phyloP scores from a whole-genome alignment of 2,797 vertebrate species.

The Siniperca scherzeri region DNA sequence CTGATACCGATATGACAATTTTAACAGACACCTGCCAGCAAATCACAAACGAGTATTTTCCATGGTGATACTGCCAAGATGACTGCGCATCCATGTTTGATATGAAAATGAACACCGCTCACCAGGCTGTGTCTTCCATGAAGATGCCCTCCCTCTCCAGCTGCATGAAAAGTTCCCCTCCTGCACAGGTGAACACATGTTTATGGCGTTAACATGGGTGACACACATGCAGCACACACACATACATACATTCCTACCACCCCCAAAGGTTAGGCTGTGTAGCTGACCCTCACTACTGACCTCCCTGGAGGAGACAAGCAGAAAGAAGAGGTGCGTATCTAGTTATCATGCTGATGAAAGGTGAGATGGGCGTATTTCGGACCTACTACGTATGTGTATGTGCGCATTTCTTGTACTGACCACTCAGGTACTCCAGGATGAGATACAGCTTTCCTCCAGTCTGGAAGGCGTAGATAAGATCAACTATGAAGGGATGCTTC shows the following conservation, averaged over 20 bases:
- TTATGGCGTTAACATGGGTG: neutral
- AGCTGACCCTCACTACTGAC: neutral
- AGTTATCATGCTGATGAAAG: no score
- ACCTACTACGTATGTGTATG: neutral
- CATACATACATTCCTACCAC: no score
- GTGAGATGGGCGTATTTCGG: no score
- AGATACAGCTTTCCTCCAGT: slow-evolving; percentile 99
- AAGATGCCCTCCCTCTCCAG: slow-evolving; percentile 99
- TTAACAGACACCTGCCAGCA: neutral
- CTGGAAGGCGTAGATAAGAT: slow-evolving; percentile 99
- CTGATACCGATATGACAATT: neutral
- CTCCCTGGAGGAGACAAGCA: neutral
- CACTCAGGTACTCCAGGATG: slow-evolving; percentile 99
- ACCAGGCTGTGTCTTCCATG: slow-evolving; percentile 99
- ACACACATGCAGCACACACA: neutral
- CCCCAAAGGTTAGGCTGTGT: neutral
- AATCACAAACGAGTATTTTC: neutral
- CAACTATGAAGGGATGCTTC: slow-evolving; percentile 99
- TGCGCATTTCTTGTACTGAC: slow-evolving; percentile 84
- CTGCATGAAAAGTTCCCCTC: slow-evolving; percentile 99
- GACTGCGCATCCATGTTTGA: neutral
- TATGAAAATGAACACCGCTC: slow-evolving; percentile 65
- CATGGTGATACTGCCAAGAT: neutral
- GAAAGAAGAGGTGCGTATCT: neutral
- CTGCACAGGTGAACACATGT: slow-evolving; percentile 75